A percentile compares a stretch with the other conserved stretches of the same genome.
Evolutionary conservation across 2,113 vertebrate genomes (phyloP).

Genomic region (Gymnocephalus cernua): DNA sequence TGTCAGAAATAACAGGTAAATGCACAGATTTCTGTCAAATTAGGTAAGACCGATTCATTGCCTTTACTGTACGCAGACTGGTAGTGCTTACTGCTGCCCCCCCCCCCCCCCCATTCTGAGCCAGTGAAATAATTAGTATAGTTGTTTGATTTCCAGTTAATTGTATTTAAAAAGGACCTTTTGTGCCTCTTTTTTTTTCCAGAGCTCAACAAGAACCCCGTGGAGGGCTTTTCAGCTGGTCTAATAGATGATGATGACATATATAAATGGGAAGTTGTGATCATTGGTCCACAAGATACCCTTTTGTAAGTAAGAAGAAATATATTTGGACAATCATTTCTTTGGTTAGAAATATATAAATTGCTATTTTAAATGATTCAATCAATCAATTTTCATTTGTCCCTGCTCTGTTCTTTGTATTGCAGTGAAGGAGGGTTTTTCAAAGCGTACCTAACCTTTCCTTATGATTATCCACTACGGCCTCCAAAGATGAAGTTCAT

Average conservation of each 20-base stretch:
- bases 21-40: too few species aligned
- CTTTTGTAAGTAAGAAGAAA: conserved; percentile 91
- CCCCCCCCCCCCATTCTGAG: too few species aligned
- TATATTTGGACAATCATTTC: neutral
- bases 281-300: conserved; percentile 98
- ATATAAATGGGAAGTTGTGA: conserved; percentile 99
- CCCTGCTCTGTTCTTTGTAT: conserved; percentile 35
- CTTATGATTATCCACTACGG: conserved; percentile 98
- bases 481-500: conserved; percentile 99
- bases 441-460: conserved; percentile 99
- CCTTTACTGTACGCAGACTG: too few species aligned
- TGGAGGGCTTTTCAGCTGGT: conserved; percentile 99
- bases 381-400: neutral
- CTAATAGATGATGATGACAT: conserved; percentile 99
- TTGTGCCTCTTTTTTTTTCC: conserved; percentile 14
- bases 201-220: conserved; percentile 99
- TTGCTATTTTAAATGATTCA: neutral
- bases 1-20: too few species aligned
- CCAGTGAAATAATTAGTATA: neutral
- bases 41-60: too few species aligned
- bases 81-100: too few species aligned
- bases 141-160: neutral
- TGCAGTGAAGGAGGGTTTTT: conserved; percentile 99
- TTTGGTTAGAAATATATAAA: neutral
- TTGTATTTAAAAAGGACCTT: neutral